phyloP scores from a whole-genome alignment of 2,797 vertebrate genomes.

The Arnoldichthys spilopterus region DNA sequence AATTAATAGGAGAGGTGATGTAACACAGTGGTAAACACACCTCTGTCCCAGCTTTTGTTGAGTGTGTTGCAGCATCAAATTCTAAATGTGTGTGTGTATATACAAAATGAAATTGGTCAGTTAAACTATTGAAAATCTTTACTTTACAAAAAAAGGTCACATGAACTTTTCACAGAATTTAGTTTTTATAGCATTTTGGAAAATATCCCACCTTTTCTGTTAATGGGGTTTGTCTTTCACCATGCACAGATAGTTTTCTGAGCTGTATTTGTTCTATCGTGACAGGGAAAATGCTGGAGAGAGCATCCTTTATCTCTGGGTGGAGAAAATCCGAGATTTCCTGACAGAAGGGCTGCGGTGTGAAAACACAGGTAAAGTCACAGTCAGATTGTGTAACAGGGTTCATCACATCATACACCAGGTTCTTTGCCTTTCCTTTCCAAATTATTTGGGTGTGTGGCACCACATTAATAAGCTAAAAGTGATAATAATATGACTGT shows the following conservation, averaged over 20 bases:
- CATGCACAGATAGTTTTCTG: background rate
- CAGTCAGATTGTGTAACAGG: background rate
- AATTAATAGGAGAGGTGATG: too few relatives aligned
- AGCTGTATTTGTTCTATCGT: background rate
- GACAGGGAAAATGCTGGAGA: conserved; percentile 89
- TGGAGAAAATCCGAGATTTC: conserved; percentile 92
- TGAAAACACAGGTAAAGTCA: conserved; percentile 82
- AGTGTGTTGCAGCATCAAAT: too few relatives aligned
- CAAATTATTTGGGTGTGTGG: background rate
- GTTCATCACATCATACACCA: conserved; percentile 9
- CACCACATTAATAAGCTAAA: background rate
- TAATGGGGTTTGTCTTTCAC: background rate
- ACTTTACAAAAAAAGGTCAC: too few relatives aligned
- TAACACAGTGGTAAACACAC: too few relatives aligned
- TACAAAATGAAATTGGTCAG: too few relatives aligned
- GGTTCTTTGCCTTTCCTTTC: background rate
- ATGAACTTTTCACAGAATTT: too few relatives aligned
- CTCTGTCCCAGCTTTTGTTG: too few relatives aligned
- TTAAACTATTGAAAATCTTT: too few relatives aligned
- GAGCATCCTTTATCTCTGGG: conserved; percentile 95
- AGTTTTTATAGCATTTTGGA: too few relatives aligned
- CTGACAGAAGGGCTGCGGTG: conserved; percentile 84
- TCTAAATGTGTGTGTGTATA: too few relatives aligned
- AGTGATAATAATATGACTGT: background rate
- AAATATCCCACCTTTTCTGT: too few relatives aligned